Evolutionary conservation across 2,797 vertebrate genomes (phyloP).

Genomic region (Muscicapa comitata): DNA sequence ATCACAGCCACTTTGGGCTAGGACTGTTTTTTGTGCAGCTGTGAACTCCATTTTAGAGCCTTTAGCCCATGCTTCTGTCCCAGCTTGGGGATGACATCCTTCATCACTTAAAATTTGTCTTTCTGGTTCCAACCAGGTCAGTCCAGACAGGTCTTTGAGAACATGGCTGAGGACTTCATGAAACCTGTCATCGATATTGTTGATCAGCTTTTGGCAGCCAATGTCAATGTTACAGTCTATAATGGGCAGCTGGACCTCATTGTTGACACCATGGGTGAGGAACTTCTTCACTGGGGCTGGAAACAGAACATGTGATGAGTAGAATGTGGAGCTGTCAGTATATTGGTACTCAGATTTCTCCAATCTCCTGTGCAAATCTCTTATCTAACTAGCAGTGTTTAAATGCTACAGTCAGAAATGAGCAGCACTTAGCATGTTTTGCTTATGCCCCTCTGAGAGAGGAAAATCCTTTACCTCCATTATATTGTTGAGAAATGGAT

Average conservation of each 20-base stretch:
- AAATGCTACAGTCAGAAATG: neutral
- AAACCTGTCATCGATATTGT: constrained; percentile 86
- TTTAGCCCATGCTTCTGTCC: neutral
- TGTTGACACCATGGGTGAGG: constrained; percentile 92
- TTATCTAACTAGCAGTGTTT: neutral
- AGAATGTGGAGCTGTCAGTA: neutral
- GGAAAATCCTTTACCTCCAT: neutral
- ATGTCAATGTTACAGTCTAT: constrained; percentile 89
- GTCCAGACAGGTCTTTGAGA: constrained; percentile 81
- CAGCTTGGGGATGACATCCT: neutral
- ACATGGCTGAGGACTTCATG: constrained; percentile 95
- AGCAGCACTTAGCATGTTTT: neutral
- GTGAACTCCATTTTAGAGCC: neutral
- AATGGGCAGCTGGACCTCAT: constrained; percentile 98
- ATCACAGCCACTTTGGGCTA: neutral
- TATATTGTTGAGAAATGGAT: neutral
- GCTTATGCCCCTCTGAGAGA: neutral
- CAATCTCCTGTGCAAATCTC: neutral
- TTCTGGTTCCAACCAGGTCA: constrained; percentile 76
- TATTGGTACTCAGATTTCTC: neutral
- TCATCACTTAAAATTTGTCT: neutral
- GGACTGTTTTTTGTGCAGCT: neutral
- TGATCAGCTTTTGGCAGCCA: constrained; percentile 82
- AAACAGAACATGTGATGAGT: neutral
- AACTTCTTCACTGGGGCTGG: neutral